A percentile compares a stretch with the other conserved stretches of the same genome.
These are phyloP conservation scores for Spea bombifrons DNA, from an alignment of 2,113 vertebrate genomes.

Conservation along the genomic window DNA sequence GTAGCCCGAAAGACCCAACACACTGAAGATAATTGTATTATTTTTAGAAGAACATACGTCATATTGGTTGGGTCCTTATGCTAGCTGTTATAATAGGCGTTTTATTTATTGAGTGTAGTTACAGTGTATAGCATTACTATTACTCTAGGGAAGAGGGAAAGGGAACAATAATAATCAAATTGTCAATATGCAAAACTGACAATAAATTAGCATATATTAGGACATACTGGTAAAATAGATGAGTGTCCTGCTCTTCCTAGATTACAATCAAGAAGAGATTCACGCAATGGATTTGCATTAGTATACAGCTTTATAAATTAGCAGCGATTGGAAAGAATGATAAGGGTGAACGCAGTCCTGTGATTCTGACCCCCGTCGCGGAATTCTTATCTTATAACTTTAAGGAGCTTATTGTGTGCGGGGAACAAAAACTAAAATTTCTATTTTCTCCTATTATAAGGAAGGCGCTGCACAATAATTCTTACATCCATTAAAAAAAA, in stretches of 20 bases:
- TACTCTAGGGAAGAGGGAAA: too few species aligned
- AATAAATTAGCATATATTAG: too few species aligned
- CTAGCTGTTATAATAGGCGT: too few species aligned
- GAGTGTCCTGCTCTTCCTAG: not conserved
- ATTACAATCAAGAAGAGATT: not conserved
- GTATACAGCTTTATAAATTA: constrained; percentile 14
- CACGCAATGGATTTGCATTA: constrained; percentile 15
- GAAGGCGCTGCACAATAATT: too few species aligned
- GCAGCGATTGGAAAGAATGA: constrained; percentile 3
- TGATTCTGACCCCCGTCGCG: constrained; percentile 10
- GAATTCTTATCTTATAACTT: not conserved
- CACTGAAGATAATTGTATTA: constrained; percentile 5
- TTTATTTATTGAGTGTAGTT: too few species aligned
- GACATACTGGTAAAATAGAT: too few species aligned
- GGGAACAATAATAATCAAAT: too few species aligned
- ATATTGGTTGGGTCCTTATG: not conserved
- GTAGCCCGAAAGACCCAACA: constrained; percentile 13
- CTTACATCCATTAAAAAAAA: too few species aligned
- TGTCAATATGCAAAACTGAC: too few species aligned
- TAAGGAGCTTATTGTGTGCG: not conserved
- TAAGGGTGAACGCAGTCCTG: not conserved
- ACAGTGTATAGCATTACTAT: too few species aligned
- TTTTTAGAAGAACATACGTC: constrained; percentile 2
- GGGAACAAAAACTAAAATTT: too few species aligned
- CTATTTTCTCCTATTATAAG: too few species aligned